A percentile compares a stretch with the other conserved stretches of the same genome.
Evolutionary conservation across 1,140 invertebrate species (phyloP).

Genomic region (Tetramorium alpestre): DNA sequence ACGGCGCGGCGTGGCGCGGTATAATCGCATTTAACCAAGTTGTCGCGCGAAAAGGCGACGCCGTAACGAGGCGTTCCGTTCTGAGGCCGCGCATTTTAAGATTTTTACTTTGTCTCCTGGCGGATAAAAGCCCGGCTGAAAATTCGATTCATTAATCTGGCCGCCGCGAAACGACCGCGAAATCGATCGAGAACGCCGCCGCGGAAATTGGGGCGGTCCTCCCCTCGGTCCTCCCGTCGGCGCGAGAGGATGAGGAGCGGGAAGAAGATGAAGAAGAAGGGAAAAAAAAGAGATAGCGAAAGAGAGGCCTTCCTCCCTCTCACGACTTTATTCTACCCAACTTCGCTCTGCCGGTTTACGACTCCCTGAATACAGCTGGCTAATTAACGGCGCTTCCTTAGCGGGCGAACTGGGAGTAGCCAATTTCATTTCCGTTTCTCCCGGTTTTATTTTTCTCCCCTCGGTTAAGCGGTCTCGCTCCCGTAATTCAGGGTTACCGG

Average conservation of each 20-base stretch:
- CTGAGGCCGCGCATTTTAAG: slow-evolving; percentile 40
- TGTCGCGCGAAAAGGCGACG: slow-evolving; percentile 21
- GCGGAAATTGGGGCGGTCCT: slow-evolving; percentile 38
- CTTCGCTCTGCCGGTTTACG: slow-evolving; percentile 47
- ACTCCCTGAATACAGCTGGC: slow-evolving; percentile 45
- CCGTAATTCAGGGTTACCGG: slow-evolving; percentile 52
- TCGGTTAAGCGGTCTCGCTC: slow-evolving; percentile 47
- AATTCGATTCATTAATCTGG: slow-evolving; percentile 61
- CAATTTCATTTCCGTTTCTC: slow-evolving; percentile 58
- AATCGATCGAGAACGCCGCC: slow-evolving; percentile 43
- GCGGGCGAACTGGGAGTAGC: slow-evolving; percentile 34
- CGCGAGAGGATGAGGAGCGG: neutral
- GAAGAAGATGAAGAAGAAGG: neutral
- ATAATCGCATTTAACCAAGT: slow-evolving; percentile 45
- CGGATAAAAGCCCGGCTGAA: slow-evolving; percentile 44
- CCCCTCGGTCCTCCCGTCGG: neutral
- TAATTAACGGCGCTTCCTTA: slow-evolving; percentile 64
- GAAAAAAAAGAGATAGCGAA: neutral
- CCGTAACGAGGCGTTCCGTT: slow-evolving; percentile 13
- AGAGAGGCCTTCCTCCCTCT: neutral
- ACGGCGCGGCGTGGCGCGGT: neutral
- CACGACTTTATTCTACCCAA: slow-evolving; percentile 47
- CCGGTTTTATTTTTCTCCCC: slow-evolving; percentile 10
- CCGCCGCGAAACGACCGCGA: slow-evolving; percentile 55
- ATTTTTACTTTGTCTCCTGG: slow-evolving; percentile 12